Evolutionary conservation across 2,113 vertebrate genomes (phyloP).

Genomic region (Peromyscus polionotus): DNA sequence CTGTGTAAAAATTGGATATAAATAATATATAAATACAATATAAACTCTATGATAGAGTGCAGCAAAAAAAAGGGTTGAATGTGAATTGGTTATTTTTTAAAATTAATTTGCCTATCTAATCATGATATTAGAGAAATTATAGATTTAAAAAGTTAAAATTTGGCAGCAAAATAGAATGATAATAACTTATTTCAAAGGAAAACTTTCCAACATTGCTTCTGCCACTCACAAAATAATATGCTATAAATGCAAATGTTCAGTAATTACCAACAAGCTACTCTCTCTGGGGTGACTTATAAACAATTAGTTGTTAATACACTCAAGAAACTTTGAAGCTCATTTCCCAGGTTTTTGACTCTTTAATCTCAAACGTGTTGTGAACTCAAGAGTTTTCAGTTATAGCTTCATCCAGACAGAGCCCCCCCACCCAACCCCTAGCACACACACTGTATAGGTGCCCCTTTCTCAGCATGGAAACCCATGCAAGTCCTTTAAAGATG

Average conservation of each 20-base stretch:
- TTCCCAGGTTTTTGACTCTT: constrained; percentile 55
- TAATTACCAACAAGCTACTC: constrained; percentile 33
- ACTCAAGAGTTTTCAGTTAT: constrained; percentile 52
- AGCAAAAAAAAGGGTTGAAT: background rate
- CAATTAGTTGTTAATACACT: constrained; percentile 50
- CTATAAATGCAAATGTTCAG: constrained; percentile 32
- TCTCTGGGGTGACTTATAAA: constrained; percentile 59
- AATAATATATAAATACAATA: background rate
- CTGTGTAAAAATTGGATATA: constrained; percentile 27
- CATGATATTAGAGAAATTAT: background rate
- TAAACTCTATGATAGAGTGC: background rate
- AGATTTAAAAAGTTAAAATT: constrained; percentile 53
- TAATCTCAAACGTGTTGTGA: constrained; percentile 53
- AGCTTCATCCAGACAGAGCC: background rate
- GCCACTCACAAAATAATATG: constrained; percentile 52
- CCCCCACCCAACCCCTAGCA: too few relatives aligned
- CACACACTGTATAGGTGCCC: background rate
- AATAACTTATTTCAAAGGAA: constrained; percentile 29
- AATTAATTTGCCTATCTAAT: constrained; percentile 39
- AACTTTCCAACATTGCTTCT: constrained; percentile 19
- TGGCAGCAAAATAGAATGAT: constrained; percentile 22
- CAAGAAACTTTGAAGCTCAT: background rate
- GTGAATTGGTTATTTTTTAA: constrained; percentile 1
- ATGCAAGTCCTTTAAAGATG: background rate
- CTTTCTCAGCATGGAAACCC: constrained; percentile 12